Evolutionary conservation across 2,113 vertebrate species (phyloP).

Genomic region (Petromus typicus): DNA sequence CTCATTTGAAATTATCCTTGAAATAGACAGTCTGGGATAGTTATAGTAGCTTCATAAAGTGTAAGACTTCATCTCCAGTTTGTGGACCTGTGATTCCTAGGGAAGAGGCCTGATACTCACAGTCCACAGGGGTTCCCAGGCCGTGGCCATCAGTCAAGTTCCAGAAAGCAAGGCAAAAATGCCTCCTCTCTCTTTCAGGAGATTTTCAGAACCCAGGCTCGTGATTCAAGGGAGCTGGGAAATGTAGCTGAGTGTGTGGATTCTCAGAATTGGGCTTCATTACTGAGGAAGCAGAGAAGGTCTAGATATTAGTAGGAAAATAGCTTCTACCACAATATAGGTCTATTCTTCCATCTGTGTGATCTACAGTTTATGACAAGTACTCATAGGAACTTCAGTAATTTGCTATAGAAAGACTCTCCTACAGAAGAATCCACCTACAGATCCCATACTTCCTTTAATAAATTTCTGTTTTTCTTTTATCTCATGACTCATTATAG

Average conservation of each 20-base stretch:
- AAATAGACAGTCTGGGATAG: neutral
- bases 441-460: neutral
- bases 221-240: neutral
- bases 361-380: neutral
- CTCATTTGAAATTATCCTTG: constrained; percentile 45
- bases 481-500: constrained; percentile 40
- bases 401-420: neutral
- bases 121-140: constrained; percentile 6
- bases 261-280: neutral
- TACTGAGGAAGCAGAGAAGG: constrained; percentile 15
- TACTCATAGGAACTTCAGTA: neutral
- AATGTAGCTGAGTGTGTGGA: neutral
- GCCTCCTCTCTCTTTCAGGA: neutral
- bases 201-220: neutral
- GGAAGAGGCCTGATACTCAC: neutral
- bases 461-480: constrained; percentile 35
- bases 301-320: neutral
- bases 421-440: too few species aligned
- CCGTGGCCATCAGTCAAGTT: neutral
- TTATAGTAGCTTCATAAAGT: constrained; percentile 12
- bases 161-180: neutral
- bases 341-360: neutral
- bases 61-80: neutral
- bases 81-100: neutral
- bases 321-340: neutral